Evolutionary conservation across 2,797 vertebrate genomes (phyloP).

Genomic region (Taenioides sp.): DNA sequence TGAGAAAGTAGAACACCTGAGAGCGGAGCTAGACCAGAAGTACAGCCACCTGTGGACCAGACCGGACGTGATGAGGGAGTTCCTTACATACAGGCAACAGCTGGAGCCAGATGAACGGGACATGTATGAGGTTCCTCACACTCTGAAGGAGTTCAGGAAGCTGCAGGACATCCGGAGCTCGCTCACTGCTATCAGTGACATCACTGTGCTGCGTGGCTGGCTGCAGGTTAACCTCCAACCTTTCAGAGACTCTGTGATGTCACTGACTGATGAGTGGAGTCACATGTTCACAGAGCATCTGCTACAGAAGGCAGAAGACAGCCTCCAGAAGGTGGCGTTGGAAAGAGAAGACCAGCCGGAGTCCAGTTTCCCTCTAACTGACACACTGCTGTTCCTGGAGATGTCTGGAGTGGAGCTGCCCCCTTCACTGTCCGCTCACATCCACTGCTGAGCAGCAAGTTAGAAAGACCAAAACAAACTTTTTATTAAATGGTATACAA

Average conservation of each 20-base stretch:
- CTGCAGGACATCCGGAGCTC: conserved; percentile 77
- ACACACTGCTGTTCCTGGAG: conserved; percentile 33
- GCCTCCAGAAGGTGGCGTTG: conserved; percentile 65
- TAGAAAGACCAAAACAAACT: not conserved
- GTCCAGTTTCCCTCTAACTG: conserved; percentile 15
- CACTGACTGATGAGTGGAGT: conserved; percentile 80
- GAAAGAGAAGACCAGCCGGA: conserved; percentile 6
- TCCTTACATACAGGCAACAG: conserved; percentile 73
- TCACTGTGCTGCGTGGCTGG: conserved; percentile 76
- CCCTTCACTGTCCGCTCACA: not conserved
- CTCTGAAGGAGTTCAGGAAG: conserved; percentile 72
- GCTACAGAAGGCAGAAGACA: conserved; percentile 75
- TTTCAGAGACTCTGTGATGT: conserved; percentile 79
- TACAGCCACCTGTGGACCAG: conserved; percentile 77
- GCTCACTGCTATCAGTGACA: conserved; percentile 69
- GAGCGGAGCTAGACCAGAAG: conserved; percentile 58
- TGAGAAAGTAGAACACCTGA: conserved; percentile 56
- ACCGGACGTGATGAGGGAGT: conserved; percentile 72
- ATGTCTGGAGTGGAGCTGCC: conserved; percentile 31
- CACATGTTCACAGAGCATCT: conserved; percentile 85
- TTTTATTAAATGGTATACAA: not conserved
- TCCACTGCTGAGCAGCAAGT: not conserved
- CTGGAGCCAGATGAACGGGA: conserved; percentile 72
- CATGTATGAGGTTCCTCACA: conserved; percentile 44
- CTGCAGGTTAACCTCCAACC: conserved; percentile 79